Evolutionary conservation across 2,888 invertebrate genomes (phyloP), one percentile per base, ranked within the genome.

Genomic region (Spilosoma lubricipeda): DNA sequence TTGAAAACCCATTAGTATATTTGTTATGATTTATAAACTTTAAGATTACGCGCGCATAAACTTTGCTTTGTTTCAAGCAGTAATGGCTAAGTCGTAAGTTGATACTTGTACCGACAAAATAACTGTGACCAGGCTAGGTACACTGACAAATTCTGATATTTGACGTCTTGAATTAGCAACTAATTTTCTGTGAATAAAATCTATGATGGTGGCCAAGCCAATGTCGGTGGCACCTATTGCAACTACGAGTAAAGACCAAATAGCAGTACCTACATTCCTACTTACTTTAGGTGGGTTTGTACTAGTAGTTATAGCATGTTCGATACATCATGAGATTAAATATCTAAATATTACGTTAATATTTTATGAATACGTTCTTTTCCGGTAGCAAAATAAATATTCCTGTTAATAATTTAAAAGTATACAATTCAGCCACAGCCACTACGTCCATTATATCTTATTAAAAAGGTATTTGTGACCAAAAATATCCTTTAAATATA

Each of bases 381-480:
- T 48, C 77, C 67, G 74, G 80, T 86, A 85, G 80, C 82, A 87
- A 87, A 86, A 87, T 86, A 86, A 79, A 76, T 79, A 78, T 79
- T 80, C 83, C 7, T 67, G 20, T 45, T 18, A 67, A 45, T 45
- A 13, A 67, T 30, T 45, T 30, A 45, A 67, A 45, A 27, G 59
- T 15, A 59, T 59, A 27, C 27, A 27, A n/a, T 59, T 59, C 13
- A 27, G 27, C 27, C 59, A 27, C 59, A 27, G 59, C 59, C 67
- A 67, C 30, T 67, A 45, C 67, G 20, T 45, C 30, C 18, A 11
- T 45, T 27, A 30, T 67, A 15, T 30, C 15, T 67, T 42, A 45
- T 45, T 23, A 45, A 67, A 4, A 45, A 45, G 67, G 9, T 20
- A 67, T 45, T 67, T 11, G 20, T 30, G 59, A 59, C 67, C 18